Evolutionary conservation across 2,797 vertebrate genomes (phyloP).

Genomic region (Gila robusta): DNA sequence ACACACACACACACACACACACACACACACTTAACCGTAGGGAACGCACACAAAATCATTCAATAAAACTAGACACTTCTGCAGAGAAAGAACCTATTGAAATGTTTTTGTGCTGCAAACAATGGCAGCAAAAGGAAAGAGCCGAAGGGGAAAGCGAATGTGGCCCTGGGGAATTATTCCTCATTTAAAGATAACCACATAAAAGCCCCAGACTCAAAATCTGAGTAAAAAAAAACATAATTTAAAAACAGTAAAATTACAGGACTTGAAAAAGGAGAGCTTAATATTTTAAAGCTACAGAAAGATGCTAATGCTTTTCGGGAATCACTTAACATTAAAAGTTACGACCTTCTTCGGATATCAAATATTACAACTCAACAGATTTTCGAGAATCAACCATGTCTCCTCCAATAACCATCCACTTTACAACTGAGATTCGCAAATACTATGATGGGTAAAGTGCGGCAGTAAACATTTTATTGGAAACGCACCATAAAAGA

Average conservation of each 20-base stretch:
- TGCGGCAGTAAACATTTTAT: conserved; percentile 16
- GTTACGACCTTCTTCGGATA: conserved; percentile 26
- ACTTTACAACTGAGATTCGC: conserved; percentile 8
- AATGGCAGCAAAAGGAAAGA: conserved; percentile 41
- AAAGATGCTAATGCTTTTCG: conserved; percentile 17
- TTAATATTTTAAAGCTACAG: not conserved
- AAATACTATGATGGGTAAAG: not conserved
- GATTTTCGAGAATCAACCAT: not conserved
- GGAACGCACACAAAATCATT: conserved; percentile 33
- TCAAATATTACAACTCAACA: conserved; percentile 24
- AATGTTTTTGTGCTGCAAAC: conserved; percentile 43
- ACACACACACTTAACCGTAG: conserved; percentile 29
- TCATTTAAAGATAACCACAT: conserved; percentile 43
- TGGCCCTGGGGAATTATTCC: conserved; percentile 49
- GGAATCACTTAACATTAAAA: not conserved
- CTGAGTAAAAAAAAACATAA: not conserved
- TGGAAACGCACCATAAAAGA: conserved; percentile 33
- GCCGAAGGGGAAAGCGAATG: conserved; percentile 12
- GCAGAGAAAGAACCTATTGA: conserved; percentile 42
- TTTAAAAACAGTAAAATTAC: conserved; percentile 13
- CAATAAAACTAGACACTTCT: conserved; percentile 45
- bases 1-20: conserved; percentile 6
- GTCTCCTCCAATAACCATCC: not conserved
- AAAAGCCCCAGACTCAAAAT: conserved; percentile 26
- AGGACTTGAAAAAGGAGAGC: not conserved